Base-by-base conservation (phyloP, 2,797 vertebrate species). In the Diplodus sargus region DNA sequence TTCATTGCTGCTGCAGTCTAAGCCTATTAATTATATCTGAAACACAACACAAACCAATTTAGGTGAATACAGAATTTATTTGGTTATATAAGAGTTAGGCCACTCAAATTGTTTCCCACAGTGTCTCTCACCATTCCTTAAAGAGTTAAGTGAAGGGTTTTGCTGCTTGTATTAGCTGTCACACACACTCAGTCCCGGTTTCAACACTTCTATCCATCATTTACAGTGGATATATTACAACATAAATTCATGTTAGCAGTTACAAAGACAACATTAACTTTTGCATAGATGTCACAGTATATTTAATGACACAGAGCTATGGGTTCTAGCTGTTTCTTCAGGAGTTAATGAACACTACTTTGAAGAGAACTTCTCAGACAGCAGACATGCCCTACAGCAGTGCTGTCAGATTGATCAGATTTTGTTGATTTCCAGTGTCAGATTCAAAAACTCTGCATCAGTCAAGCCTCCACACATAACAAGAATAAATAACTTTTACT, bases 361-460 rank as follows among this genome's bases (percentile, higher is more conserved):
- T 78, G 69, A 82, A 42, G 45, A 66, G 59, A 74, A 59, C 51
- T 60, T 70, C 63, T 22, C 60, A 58, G 79, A 74, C 66, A 79
- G 66, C 73, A 58, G 56, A 71, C 52, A 12, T n/a, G 23, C 60
- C 78, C 81, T 57, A 56, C 76, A 72, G 81, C 69, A 11, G 16
- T 51, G 67, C n/a, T 81, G 79, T 82, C 48, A 81, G 59, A 78
- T 59, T 62, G 61, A 80, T 85, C 70, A 59, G 34, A 70, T 79
- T 72, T 60, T 52, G 63, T 70, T 76, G 69, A 83, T 85, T 70
- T 52, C 52, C 51, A 61, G 64, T 61, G 66, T 78, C 82, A 82
- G 23, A 70, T 58, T 76, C 20, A 70, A 64, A 76, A 72, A 6
- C 4, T 69, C 75, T 12, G 22, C 62, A 69, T 76, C 59, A 75